Base-by-base conservation (phyloP, 2,888 invertebrate genomes). In the Lasioglossum leucozonium region DNA sequence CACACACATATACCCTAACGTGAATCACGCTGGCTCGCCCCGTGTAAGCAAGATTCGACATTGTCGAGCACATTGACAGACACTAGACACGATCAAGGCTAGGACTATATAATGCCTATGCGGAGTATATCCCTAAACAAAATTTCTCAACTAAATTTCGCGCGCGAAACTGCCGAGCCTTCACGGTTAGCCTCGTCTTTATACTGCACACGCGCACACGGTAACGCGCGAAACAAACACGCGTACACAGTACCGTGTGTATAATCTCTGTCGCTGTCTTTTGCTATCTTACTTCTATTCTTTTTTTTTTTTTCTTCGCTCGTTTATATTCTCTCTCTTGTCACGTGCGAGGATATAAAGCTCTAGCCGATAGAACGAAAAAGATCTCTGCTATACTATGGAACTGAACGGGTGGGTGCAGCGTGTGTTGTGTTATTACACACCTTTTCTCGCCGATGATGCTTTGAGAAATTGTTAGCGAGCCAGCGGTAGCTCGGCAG, bases 61-160 rank as follows among this genome's bases (percentile, higher is more conserved):
- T 82, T 81, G 88, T 88, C 86, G 88, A 88, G 83, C 88, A 89
- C 90, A 90, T 82, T 85, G 90, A 89, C 85, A 72, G 72, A 90
- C 90, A 90, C 90, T 92, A 91, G 89, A 91, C 82, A 82, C 87
- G 87, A 88, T 88, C 92, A 91, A 91, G 90, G 88, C 90, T 90
- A 89, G 81, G 75, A 86, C 87, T 89, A 84, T 89, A 84, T 86
- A 34, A 65, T 34, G 65, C 34, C 30, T 65, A 65, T 18, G 18
- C 88, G 88, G 79, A 87, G 18, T 10, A 22, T n/a, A 87, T 82
- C 88, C 87, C 88, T 90, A 90, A 87, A 86, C 79, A 79, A 86
- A 72, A 83, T 51, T 84, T 87, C n/a, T n/a, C 85, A 90, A 87
- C 92, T 90, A 88, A 69, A 83, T 26, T 30, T 86, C 88, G 73